Percentiles rank a stretch among this genome's conserved stretches.
phyloP scores from a whole-genome alignment of 2,797 vertebrate species.

The Karalla daura region DNA sequence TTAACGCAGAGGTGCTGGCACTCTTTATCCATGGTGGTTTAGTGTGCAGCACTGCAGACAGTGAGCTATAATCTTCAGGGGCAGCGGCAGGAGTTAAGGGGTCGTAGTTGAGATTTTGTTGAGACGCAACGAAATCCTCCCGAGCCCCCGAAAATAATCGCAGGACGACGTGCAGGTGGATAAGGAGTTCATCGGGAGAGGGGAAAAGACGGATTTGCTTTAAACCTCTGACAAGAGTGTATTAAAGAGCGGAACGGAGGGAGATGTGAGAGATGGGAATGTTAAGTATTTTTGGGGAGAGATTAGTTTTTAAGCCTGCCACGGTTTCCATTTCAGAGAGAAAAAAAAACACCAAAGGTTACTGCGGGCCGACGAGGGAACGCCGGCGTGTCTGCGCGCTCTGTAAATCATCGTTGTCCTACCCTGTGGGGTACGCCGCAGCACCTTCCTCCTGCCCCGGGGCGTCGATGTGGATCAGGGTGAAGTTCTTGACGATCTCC shows the following conservation, averaged over 20 bases:
- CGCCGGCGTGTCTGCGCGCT: not conserved
- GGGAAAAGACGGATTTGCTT: slow-evolving; percentile 43
- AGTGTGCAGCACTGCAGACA: slow-evolving; percentile 1
- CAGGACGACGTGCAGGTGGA: not conserved
- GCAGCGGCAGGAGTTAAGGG: slow-evolving; percentile 4
- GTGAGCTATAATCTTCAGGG: slow-evolving; percentile 17
- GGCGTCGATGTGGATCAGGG: slow-evolving; percentile 90
- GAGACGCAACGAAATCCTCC: slow-evolving; percentile 32
- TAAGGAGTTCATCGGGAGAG: not conserved
- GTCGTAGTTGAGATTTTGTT: slow-evolving; percentile 21
- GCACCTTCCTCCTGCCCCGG: slow-evolving; percentile 92
- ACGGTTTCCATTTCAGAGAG: slow-evolving; percentile 32
- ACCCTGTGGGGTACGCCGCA: slow-evolving; percentile 87
- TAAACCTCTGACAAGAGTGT: slow-evolving; percentile 44
- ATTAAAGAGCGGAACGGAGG: slow-evolving; percentile 9
- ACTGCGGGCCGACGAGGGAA: not conserved
- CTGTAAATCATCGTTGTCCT: slow-evolving; percentile 22
- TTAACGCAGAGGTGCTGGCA: not conserved
- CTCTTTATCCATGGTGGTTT: slow-evolving; percentile 15
- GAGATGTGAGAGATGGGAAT: slow-evolving; percentile 32
- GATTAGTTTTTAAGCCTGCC: slow-evolving; percentile 51
- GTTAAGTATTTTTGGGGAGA: slow-evolving; percentile 47
- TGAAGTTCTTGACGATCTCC: slow-evolving; percentile 94
- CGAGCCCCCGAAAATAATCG: slow-evolving; percentile 25
- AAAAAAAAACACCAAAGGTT: slow-evolving; percentile 7